Evolutionary conservation across 2,888 invertebrate genomes (phyloP).

Genomic region (Sipha maydis): DNA sequence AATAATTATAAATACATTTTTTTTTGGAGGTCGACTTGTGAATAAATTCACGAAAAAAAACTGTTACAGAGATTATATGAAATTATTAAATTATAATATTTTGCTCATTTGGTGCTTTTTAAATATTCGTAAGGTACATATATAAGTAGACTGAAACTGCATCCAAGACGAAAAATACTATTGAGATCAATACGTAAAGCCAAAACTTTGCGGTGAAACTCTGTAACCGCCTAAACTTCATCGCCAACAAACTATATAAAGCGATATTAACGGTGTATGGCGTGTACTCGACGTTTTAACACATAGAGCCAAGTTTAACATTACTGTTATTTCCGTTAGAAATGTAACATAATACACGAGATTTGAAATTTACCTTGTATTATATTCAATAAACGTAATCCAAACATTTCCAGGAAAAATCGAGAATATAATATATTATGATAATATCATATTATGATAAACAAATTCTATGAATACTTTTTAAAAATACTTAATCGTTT

Average conservation of each 20-base stretch:
- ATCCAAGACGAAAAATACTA: constrained; percentile 22
- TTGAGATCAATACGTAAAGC: constrained; percentile 47
- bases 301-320: constrained; percentile 58
- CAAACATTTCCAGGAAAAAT: neutral
- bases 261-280: constrained; percentile 50
- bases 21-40: no score
- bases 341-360: constrained; percentile 1
- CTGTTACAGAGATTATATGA: no score
- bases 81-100: no score
- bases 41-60: no score
- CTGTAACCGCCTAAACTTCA: constrained; percentile 51
- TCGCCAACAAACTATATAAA: constrained; percentile 43
- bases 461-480: no score
- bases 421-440: no score
- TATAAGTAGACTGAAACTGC: neutral
- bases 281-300: constrained; percentile 57
- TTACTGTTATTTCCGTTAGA: constrained; percentile 55
- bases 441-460: no score
- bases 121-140: no score
- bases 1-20: no score
- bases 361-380: constrained; percentile 31
- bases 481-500: no score
- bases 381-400: neutral
- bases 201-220: constrained; percentile 53
- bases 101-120: no score